Conservation (phyloP, 2,113 vertebrate species). For the Myiozetetes cayanensis region DNA sequence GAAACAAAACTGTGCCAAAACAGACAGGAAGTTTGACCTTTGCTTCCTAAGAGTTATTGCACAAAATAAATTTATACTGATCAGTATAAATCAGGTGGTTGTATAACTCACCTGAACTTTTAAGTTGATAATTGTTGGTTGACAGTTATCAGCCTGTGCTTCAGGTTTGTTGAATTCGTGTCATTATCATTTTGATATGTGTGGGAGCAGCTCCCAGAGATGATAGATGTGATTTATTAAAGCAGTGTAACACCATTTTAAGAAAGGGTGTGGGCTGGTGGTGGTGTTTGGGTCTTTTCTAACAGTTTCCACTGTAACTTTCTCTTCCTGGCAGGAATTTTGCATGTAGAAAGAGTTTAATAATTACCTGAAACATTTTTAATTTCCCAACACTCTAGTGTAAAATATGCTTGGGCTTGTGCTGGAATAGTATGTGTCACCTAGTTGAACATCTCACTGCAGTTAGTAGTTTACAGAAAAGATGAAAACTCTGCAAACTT, state of each 20-base stretch:
- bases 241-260: neutral
- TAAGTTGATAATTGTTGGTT: neutral
- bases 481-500: neutral
- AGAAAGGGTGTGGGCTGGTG: neutral
- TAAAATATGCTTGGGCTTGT: neutral
- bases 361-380: neutral
- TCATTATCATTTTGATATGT: neutral
- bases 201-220: neutral
- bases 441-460: neutral
- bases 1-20: neutral
- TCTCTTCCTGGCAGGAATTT: neutral
- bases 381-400: accelerated
- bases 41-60: neutral
- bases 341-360: neutral
- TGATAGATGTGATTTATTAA: neutral
- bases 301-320: neutral
- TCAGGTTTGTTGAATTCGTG: neutral
- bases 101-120: neutral
- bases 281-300: neutral
- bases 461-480: neutral
- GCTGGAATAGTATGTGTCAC: neutral
- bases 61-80: neutral
- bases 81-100: neutral
- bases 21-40: neutral
- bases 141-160: neutral